phyloP scores from a whole-genome alignment of 1,140 invertebrate genomes.

The Heliconius himera region DNA sequence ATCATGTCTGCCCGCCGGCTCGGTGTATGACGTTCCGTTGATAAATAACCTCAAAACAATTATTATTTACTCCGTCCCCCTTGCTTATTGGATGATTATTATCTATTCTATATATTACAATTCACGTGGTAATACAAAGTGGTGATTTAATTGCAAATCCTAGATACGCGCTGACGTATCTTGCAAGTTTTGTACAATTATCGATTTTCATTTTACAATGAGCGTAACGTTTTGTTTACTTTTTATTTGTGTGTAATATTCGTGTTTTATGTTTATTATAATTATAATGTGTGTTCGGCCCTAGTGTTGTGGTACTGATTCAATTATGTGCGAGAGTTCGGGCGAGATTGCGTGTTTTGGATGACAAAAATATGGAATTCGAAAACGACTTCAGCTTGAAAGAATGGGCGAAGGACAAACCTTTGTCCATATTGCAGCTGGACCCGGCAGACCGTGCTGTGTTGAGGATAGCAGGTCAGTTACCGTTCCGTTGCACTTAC shows the following conservation, averaged over 20 bases:
- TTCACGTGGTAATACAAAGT: slow-evolving; percentile 57
- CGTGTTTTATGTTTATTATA: slow-evolving; percentile 43
- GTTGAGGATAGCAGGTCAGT: slow-evolving; percentile 95
- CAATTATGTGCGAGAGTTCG: slow-evolving; percentile 78
- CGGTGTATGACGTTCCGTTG: slow-evolving; percentile 68
- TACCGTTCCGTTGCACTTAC: background rate
- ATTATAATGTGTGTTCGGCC: slow-evolving; percentile 62
- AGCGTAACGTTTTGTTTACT: slow-evolving; percentile 78
- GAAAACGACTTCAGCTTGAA: slow-evolving; percentile 92
- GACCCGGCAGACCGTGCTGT: slow-evolving; percentile 97
- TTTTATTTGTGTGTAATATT: slow-evolving; percentile 67
- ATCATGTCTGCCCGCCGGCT: slow-evolving; percentile 77
- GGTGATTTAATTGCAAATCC: slow-evolving; percentile 55
- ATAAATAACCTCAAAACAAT: slow-evolving; percentile 69
- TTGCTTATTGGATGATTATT: slow-evolving; percentile 54
- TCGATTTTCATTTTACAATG: slow-evolving; percentile 80
- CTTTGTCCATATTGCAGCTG: slow-evolving; percentile 96
- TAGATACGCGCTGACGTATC: slow-evolving; percentile 67
- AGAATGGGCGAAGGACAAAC: slow-evolving; percentile 98
- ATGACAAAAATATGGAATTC: slow-evolving; percentile 88
- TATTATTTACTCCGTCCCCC: slow-evolving; percentile 66
- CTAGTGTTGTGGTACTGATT: slow-evolving; percentile 74
- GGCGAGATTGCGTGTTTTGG: slow-evolving; percentile 76
- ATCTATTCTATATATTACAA: slow-evolving; percentile 55
- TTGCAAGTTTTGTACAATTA: slow-evolving; percentile 70